Evolutionary conservation across 2,888 invertebrate species (phyloP).

Genomic region (Caenorhabditis parvicauda): DNA sequence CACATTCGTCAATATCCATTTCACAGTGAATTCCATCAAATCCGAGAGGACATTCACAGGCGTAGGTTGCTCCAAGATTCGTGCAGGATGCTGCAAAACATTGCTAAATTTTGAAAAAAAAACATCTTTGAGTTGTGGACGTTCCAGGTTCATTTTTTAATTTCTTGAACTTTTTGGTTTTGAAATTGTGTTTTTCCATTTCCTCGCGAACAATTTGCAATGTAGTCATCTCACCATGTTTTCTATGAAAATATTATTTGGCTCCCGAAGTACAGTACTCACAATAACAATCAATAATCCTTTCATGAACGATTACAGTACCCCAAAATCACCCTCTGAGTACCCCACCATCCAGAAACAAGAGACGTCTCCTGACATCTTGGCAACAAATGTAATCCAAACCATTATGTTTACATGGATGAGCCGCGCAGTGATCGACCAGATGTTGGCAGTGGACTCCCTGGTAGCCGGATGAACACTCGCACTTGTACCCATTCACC

Average conservation of each 20-base stretch:
- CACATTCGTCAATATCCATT: slow-evolving; percentile 87
- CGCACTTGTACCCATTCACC: slow-evolving; percentile 74
- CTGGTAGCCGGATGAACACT: slow-evolving; percentile 88
- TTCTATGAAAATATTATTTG: no score
- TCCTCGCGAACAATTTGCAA: no score
- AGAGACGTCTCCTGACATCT: neutral
- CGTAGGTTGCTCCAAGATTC: slow-evolving; percentile 84
- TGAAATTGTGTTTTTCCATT: no score
- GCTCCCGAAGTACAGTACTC: no score
- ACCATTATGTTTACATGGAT: slow-evolving; percentile 64
- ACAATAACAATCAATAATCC: no score
- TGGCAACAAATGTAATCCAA: neutral
- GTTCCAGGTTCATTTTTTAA: no score
- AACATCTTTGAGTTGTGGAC: no score
- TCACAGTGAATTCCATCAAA: slow-evolving; percentile 84
- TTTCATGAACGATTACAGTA: no score
- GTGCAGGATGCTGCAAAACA: slow-evolving; percentile 66
- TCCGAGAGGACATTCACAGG: slow-evolving; percentile 88
- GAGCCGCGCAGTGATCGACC: slow-evolving; percentile 84
- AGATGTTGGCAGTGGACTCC: slow-evolving; percentile 83
- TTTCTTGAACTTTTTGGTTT: no score
- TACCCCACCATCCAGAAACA: neutral
- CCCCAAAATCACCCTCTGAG: neutral
- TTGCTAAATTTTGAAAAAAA: no score
- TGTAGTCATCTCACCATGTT: no score